phyloP scores from a whole-genome alignment of 2,797 vertebrate species.

The Iguana delicatissima region DNA sequence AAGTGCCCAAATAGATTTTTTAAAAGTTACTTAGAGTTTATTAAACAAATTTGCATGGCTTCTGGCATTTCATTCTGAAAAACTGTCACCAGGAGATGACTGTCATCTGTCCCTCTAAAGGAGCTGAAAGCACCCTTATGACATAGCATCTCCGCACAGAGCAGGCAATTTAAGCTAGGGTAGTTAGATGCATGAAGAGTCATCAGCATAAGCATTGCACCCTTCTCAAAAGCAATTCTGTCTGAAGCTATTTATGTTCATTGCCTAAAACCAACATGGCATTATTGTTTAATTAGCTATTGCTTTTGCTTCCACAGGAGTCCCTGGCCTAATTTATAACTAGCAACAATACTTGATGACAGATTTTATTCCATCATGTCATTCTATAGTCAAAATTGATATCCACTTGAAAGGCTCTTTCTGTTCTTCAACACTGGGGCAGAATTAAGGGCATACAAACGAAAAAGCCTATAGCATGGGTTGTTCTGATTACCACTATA shows the following conservation, averaged over 20 bases:
- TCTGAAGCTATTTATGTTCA: slow-evolving; percentile 1
- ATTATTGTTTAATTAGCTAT: slow-evolving; percentile 42
- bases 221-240: neutral
- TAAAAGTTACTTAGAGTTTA: slow-evolving; percentile 1
- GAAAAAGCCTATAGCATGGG: neutral
- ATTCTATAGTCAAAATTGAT: neutral
- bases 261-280: slow-evolving; percentile 31
- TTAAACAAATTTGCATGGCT: neutral
- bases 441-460: neutral
- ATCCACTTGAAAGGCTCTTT: neutral
- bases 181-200: neutral
- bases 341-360: slow-evolving; percentile 24
- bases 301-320: slow-evolving; percentile 2
- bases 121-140: neutral
- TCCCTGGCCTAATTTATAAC: slow-evolving; percentile 27
- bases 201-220: neutral
- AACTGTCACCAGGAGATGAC: neutral
- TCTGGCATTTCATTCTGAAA: neutral
- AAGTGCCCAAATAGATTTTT: slow-evolving; percentile 19
- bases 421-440: neutral
- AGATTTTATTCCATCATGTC: neutral
- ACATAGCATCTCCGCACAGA: neutral
- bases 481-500: too few species aligned
- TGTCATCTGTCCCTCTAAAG: neutral
- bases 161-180: neutral